Conservation (phyloP, 2,888 invertebrate species). For the Euphydryas editha region DNA sequence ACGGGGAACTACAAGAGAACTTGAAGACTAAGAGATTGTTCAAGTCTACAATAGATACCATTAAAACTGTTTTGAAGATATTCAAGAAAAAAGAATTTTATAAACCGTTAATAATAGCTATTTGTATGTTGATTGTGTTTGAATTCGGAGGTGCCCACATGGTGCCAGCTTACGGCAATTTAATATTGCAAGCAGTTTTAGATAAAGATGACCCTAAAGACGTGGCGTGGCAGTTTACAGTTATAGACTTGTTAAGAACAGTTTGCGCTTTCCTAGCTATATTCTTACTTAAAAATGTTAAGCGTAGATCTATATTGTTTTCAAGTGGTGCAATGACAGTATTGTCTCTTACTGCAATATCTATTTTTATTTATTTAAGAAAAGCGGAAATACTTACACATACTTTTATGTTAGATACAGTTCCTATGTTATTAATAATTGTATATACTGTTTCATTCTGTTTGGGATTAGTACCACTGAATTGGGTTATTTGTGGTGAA, state of each 20-base stretch:
- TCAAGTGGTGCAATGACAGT: constrained; percentile 72
- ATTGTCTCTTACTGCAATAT: constrained; percentile 64
- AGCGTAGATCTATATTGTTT: constrained; percentile 70
- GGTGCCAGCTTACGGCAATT: constrained; percentile 75
- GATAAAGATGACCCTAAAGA: constrained; percentile 64
- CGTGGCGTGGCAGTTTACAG: constrained; percentile 83
- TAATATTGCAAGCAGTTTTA: constrained; percentile 70
- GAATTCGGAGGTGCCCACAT: constrained; percentile 79
- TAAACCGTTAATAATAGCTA: constrained; percentile 74
- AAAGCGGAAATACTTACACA: constrained; percentile 60
- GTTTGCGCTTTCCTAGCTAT: constrained; percentile 84
- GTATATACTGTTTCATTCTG: constrained; percentile 73
- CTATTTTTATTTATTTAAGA: constrained; percentile 70
- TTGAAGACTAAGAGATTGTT: constrained; percentile 55
- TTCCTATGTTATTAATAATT: constrained; percentile 73
- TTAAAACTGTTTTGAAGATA: constrained; percentile 65
- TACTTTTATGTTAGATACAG: constrained; percentile 60
- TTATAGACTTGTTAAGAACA: constrained; percentile 86
- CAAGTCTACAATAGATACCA: constrained; percentile 55
- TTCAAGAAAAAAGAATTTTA: constrained; percentile 78
- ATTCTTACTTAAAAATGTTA: constrained; percentile 71
- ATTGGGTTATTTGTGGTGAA: constrained; percentile 80
- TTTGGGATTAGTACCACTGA: constrained; percentile 73
- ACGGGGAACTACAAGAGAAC: constrained; percentile 48
- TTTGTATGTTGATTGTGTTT: constrained; percentile 76